phyloP scores from a whole-genome alignment of 2,797 vertebrate species.

The Coregonus ussuriensis region DNA sequence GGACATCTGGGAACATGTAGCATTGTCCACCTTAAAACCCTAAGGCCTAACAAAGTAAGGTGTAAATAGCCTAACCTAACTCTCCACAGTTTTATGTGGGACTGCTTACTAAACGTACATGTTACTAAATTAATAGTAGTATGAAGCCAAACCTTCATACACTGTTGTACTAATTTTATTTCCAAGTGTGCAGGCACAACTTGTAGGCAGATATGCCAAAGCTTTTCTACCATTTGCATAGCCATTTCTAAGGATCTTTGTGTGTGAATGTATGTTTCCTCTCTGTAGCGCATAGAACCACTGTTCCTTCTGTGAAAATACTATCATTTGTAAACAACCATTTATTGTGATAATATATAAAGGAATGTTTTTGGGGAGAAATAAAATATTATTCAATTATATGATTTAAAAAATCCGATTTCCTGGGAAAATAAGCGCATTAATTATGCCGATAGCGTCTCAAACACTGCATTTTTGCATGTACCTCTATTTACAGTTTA shows the following conservation, averaged over 20 bases:
- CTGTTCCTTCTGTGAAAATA: conserved; percentile 59
- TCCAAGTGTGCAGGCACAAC: conserved; percentile 77
- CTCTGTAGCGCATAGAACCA: conserved; percentile 53
- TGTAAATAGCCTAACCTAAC: conserved; percentile 68
- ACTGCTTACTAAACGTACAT: conserved; percentile 48
- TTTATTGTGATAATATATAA: conserved; percentile 61
- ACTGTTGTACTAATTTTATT: conserved; percentile 59
- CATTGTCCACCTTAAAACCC: conserved; percentile 60
- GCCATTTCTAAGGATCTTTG: conserved; percentile 68
- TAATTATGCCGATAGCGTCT: conserved; percentile 5
- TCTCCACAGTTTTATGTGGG: conserved; percentile 91
- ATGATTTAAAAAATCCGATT: neutral
- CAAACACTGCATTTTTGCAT: conserved; percentile 66
- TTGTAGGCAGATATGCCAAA: conserved; percentile 75
- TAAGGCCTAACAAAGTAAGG: conserved; percentile 62
- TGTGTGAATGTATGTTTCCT: conserved; percentile 61
- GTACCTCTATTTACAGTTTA: conserved; percentile 58
- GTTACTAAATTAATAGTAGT: conserved; percentile 55
- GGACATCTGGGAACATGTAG: conserved; percentile 59
- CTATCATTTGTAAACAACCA: conserved; percentile 67
- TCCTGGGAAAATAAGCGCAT: conserved; percentile 4
- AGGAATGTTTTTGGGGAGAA: conserved; percentile 36
- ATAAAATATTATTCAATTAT: conserved; percentile 25
- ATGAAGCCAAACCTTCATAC: conserved; percentile 56
- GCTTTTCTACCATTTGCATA: conserved; percentile 75